Evolutionary conservation across 2,797 vertebrate genomes (phyloP).

Genomic region (Anguilla megastoma): DNA sequence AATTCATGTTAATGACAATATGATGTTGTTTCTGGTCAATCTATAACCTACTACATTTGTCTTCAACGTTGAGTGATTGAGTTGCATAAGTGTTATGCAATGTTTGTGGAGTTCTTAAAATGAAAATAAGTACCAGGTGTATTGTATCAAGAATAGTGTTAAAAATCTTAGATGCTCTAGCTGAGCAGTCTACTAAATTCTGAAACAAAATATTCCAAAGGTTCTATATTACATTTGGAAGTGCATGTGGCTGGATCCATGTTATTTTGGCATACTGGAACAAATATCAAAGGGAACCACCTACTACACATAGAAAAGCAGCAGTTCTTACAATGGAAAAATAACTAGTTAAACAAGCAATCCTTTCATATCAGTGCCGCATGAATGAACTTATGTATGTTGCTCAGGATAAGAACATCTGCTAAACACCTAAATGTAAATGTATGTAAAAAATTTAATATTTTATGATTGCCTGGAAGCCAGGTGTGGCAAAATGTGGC

Average conservation of each 20-base stretch:
- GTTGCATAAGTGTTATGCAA: neutral
- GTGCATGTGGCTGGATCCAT: neutral
- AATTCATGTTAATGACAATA: no score
- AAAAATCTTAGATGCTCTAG: neutral
- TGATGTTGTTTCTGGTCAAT: no score
- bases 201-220: neutral
- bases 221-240: neutral
- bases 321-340: neutral
- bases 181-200: neutral
- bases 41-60: no score
- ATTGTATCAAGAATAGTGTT: neutral
- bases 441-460: neutral
- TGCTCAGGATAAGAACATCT: neutral
- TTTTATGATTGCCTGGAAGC: neutral
- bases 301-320: neutral
- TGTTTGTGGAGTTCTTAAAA: neutral
- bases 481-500: conserved; percentile 18
- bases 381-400: neutral
- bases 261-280: neutral
- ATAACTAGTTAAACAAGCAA: neutral
- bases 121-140: neutral
- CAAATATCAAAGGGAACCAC: neutral
- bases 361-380: neutral
- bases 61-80: neutral
- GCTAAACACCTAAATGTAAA: neutral